Conservation (phyloP, 2,797 vertebrate species). For the Cirrhinus molitorella region DNA sequence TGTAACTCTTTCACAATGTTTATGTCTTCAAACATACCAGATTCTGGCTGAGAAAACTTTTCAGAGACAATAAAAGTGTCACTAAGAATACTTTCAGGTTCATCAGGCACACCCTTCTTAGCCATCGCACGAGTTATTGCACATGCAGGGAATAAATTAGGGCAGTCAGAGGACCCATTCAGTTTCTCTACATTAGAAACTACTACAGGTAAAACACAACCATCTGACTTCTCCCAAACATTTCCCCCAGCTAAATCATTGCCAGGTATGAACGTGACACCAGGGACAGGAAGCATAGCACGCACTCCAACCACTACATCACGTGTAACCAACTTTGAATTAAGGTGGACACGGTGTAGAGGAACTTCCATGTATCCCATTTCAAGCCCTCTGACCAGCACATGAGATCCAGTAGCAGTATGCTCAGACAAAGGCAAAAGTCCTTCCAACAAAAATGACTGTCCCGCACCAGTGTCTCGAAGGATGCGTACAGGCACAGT, state of each 20-base stretch:
- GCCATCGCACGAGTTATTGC: neutral
- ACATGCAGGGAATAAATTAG: neutral
- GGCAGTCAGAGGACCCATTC: neutral
- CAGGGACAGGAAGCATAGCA: neutral
- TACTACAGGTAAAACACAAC: neutral
- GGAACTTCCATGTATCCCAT: neutral
- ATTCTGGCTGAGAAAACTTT: neutral
- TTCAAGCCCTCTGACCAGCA: neutral
- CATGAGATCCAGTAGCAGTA: neutral
- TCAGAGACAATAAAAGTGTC: neutral
- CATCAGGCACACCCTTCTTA: neutral
- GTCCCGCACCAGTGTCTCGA: neutral
- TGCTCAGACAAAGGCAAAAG: neutral
- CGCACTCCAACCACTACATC: neutral
- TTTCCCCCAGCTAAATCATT: neutral
- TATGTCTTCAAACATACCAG: neutral
- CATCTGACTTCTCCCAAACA: neutral
- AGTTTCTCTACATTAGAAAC: neutral
- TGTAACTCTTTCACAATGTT: no score
- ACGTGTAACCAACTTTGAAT: neutral
- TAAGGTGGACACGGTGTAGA: neutral
- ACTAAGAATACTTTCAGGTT: neutral
- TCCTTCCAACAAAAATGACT: neutral
- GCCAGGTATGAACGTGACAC: neutral
- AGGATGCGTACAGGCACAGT: constrained; percentile 1